Evolutionary conservation across 2,888 invertebrate genomes (phyloP).

Genomic region (Drosophila macrospina): DNA sequence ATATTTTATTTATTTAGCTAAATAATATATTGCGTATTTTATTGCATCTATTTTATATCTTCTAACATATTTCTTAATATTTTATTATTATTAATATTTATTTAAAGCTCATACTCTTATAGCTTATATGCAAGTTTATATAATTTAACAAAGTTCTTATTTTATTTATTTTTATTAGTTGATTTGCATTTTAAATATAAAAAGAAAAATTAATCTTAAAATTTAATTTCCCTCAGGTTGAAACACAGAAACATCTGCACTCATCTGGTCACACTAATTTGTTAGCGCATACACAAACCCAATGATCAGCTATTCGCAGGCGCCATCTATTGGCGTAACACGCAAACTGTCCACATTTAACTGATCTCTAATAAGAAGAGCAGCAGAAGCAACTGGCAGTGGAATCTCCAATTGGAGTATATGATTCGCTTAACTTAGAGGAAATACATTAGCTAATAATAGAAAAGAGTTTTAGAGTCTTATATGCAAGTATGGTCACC

Average conservation of each 20-base stretch:
- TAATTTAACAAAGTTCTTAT: too few species aligned
- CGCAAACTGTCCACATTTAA: not conserved
- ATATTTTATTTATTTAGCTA: not conserved
- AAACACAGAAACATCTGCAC: too few species aligned
- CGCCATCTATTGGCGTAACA: slow-evolving; percentile 33
- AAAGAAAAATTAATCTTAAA: too few species aligned
- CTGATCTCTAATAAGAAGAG: not conserved
- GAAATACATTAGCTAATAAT: not conserved
- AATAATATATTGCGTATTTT: too few species aligned
- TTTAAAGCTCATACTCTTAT: too few species aligned
- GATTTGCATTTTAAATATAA: too few species aligned
- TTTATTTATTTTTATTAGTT: too few species aligned
- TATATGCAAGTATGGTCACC: not conserved
- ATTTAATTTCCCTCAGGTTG: too few species aligned
- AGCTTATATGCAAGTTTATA: too few species aligned
- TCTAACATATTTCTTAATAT: not conserved
- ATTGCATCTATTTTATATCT: not conserved
- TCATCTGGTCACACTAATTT: too few species aligned
- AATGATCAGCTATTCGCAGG: slow-evolving; percentile 12
- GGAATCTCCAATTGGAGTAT: not conserved
- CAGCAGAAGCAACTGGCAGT: not conserved
- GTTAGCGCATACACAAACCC: slow-evolving; percentile 37
- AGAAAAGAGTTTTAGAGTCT: too few species aligned
- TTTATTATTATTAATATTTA: too few species aligned
- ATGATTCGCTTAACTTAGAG: not conserved